These are phyloP conservation scores for Cotesia congregata DNA, from an alignment of 2,888 invertebrate species.

Conservation along the genomic window DNA sequence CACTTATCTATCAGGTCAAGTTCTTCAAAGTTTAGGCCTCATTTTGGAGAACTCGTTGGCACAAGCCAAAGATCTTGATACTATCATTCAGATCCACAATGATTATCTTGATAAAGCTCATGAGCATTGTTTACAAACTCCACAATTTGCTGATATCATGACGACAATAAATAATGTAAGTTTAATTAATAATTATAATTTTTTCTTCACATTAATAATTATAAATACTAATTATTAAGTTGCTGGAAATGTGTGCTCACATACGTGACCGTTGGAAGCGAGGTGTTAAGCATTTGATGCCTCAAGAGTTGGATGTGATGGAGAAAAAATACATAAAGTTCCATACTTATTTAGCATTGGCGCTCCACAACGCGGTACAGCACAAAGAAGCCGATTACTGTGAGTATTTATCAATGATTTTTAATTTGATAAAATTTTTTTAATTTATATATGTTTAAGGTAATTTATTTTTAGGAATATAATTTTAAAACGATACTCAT, in stretches of 20 bases:
- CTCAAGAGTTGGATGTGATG: constrained; percentile 58
- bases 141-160: constrained; percentile 61
- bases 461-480: neutral
- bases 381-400: constrained; percentile 66
- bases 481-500: constrained; percentile 22
- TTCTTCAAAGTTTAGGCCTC: constrained; percentile 68
- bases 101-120: constrained; percentile 65
- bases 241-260: constrained; percentile 65
- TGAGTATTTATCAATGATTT: constrained; percentile 54
- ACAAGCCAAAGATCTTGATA: constrained; percentile 62
- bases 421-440: neutral
- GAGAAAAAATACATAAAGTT: constrained; percentile 66
- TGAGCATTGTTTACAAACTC: constrained; percentile 65
- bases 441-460: too few species aligned
- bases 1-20: constrained; percentile 72
- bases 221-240: constrained; percentile 46
- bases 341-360: constrained; percentile 65
- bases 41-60: constrained; percentile 60
- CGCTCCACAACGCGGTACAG: constrained; percentile 65
- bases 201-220: constrained; percentile 2
- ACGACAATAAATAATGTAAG: constrained; percentile 64
- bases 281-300: constrained; percentile 56
- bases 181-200: constrained; percentile 15
- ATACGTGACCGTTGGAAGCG: constrained; percentile 62
- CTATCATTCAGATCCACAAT: constrained; percentile 64